A percentile compares a stretch with the other conserved stretches of the same genome.
phyloP scores from a whole-genome alignment of 1,140 invertebrate genomes.

The Eurosta solidaginis region DNA sequence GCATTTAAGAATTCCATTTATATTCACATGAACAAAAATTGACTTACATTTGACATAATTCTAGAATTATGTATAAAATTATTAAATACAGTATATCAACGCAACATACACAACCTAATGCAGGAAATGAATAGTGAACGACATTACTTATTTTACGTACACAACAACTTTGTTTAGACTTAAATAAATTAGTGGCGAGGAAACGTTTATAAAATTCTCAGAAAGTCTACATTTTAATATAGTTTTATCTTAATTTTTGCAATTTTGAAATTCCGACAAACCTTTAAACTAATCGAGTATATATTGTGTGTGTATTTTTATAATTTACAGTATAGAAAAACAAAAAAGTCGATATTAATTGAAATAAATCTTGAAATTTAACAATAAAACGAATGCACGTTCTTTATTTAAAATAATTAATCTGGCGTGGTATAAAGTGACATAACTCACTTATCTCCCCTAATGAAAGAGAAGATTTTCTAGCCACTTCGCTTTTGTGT shows the following conservation, averaged over 20 bases:
- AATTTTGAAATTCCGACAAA: slow-evolving; percentile 51
- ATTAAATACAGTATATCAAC: not conserved
- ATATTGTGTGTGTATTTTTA: slow-evolving; percentile 37
- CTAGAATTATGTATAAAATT: not conserved
- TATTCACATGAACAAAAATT: not conserved
- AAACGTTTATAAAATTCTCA: not conserved
- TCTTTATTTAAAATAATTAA: slow-evolving; percentile 17
- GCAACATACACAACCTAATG: not conserved
- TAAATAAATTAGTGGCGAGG: not conserved
- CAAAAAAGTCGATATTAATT: slow-evolving; percentile 30
- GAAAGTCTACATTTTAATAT: not conserved
- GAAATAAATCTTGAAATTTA: slow-evolving; percentile 30
- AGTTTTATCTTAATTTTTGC: slow-evolving; percentile 37
- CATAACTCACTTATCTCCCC: not conserved
- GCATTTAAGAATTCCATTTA: slow-evolving; percentile 49
- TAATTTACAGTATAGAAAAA: slow-evolving; percentile 31
- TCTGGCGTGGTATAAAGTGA: slow-evolving; percentile 11
- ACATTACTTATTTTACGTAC: not conserved
- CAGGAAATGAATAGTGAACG: not conserved
- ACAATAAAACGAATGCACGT: slow-evolving; percentile 30
- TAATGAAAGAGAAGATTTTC: not conserved
- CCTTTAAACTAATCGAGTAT: slow-evolving; percentile 53
- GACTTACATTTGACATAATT: not conserved
- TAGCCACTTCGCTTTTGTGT: not conserved
- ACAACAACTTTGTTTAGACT: not conserved